phyloP scores from a whole-genome alignment of 2,113 vertebrate genomes.

The Scomber colias region DNA sequence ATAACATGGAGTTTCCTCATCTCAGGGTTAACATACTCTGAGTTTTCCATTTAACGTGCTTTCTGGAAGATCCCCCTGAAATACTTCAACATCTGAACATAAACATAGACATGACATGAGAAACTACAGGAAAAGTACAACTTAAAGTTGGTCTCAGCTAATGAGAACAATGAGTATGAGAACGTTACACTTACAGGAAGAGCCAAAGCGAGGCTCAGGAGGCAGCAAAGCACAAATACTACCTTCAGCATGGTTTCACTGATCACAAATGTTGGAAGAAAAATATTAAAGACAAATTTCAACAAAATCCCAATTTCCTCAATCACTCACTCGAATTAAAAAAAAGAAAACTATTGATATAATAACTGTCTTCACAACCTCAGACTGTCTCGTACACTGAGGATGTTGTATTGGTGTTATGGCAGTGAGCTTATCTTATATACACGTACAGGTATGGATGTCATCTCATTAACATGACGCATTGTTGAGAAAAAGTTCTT shows the following conservation, averaged over 20 bases:
- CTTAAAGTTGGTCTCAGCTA: no score
- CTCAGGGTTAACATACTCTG: no score
- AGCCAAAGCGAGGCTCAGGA: conserved; percentile 70
- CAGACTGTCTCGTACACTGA: not conserved
- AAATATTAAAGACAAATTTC: not conserved
- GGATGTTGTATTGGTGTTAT: conserved; percentile 15
- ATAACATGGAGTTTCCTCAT: no score
- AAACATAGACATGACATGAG: no score
- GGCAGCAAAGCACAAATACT: conserved; percentile 62
- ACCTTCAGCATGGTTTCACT: conserved; percentile 53
- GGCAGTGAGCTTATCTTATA: conserved; percentile 45
- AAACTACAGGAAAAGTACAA: no score
- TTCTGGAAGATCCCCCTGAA: no score
- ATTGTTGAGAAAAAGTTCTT: conserved; percentile 23
- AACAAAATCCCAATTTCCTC: not conserved
- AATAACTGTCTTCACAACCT: conserved; percentile 36
- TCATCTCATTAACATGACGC: not conserved
- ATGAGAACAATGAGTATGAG: not conserved
- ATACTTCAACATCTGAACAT: no score
- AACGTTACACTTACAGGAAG: conserved; percentile 64
- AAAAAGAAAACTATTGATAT: not conserved
- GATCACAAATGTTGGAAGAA: conserved; percentile 25
- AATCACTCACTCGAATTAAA: not conserved
- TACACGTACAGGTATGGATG: conserved; percentile 18
- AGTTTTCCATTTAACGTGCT: no score